Percentiles rank a stretch among this genome's conserved stretches.
Evolutionary conservation across 2,113 vertebrate species (phyloP).

Genomic region (Cyprichromis sp.): DNA sequence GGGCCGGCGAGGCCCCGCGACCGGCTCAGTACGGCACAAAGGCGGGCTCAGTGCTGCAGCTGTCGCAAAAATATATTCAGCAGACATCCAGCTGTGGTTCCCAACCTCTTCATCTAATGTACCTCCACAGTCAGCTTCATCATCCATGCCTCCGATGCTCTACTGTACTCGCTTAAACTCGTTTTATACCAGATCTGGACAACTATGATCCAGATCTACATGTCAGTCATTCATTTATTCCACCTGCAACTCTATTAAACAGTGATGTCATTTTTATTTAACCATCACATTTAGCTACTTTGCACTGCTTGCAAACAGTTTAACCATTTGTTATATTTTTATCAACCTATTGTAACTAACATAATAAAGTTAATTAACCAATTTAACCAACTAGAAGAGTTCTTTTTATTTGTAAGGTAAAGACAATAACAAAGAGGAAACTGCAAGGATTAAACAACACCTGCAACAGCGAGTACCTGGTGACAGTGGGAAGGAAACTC

Average conservation of each 20-base stretch:
- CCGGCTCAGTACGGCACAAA: constrained; percentile 38
- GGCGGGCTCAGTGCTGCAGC: constrained; percentile 48
- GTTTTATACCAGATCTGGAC: not conserved
- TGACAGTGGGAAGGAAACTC: not conserved
- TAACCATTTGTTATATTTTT: not conserved
- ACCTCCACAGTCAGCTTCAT: not conserved
- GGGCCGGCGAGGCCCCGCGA: constrained; percentile 6
- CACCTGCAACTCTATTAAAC: not conserved
- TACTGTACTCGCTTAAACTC: not conserved
- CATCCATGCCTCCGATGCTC: not conserved
- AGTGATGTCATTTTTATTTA: not conserved
- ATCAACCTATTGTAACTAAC: not conserved
- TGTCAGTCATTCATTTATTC: not conserved
- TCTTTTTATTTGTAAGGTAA: not conserved
- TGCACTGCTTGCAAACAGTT: not conserved
- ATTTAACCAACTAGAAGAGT: not conserved
- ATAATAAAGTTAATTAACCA: not conserved
- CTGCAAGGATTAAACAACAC: not conserved
- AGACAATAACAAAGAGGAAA: not conserved
- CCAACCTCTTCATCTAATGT: not conserved
- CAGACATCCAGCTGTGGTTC: not conserved
- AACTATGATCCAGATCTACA: not conserved
- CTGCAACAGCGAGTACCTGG: rapidly evolving
- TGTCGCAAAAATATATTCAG: constrained; percentile 22
- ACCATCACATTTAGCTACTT: rapidly evolving